Conservation (phyloP, 2,797 vertebrate genomes). For the Siniperca obscura region DNA sequence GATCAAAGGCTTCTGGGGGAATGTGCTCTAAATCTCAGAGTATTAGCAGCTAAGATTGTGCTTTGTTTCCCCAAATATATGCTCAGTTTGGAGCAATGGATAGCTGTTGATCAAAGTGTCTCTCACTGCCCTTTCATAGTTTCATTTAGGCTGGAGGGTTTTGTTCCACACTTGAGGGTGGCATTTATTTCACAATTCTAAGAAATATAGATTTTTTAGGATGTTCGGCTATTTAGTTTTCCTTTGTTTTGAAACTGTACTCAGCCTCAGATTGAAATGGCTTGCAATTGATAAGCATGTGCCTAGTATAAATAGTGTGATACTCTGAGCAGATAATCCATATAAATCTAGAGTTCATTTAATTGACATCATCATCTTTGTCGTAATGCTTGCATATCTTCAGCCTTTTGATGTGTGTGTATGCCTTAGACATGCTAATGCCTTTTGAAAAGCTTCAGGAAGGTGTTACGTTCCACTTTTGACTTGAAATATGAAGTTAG, state of each 20-base stretch:
- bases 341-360: slow-evolving; percentile 50
- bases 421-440: slow-evolving; percentile 27
- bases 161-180: slow-evolving; percentile 49
- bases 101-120: slow-evolving; percentile 78
- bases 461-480: slow-evolving; percentile 23
- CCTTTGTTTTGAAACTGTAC: slow-evolving; percentile 22
- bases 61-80: slow-evolving; percentile 84
- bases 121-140: slow-evolving; percentile 49
- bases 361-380: slow-evolving; percentile 40
- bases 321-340: slow-evolving; percentile 23
- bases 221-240: slow-evolving; percentile 26
- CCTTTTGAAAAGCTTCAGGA: slow-evolving; percentile 20
- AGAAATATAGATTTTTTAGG: slow-evolving; percentile 43
- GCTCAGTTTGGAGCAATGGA: slow-evolving; percentile 68
- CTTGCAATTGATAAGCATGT: slow-evolving; percentile 34
- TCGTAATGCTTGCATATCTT: slow-evolving; percentile 20
- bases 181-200: slow-evolving; percentile 56
- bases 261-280: slow-evolving; percentile 27
- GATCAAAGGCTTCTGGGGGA: slow-evolving; percentile 85
- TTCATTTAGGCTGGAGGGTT: slow-evolving; percentile 45
- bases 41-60: slow-evolving; percentile 84
- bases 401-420: slow-evolving; percentile 49
- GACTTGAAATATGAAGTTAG: slow-evolving; percentile 6
- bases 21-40: slow-evolving; percentile 82
- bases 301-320: slow-evolving; percentile 15